Evolutionary conservation across 2,113 vertebrate genomes (phyloP).

Genomic region (Gymnogyps californianus): DNA sequence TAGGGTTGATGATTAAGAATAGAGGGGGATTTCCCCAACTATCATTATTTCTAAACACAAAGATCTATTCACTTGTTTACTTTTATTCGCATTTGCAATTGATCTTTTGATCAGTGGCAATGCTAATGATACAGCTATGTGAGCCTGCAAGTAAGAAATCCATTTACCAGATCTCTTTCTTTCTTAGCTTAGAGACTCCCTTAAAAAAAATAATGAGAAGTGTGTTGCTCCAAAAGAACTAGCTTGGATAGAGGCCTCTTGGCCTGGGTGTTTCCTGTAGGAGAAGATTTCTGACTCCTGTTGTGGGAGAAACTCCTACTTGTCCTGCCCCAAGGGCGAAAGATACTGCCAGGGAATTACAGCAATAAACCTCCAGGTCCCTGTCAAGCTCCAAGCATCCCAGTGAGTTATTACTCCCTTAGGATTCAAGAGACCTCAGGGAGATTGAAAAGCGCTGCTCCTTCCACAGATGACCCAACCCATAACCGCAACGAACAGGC

Average conservation of each 20-base stretch:
- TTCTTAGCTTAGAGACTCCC: neutral
- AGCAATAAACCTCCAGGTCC: conserved; percentile 5
- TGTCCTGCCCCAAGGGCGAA: neutral
- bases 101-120: neutral
- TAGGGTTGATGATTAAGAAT: neutral
- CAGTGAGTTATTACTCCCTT: conserved; percentile 2
- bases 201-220: neutral
- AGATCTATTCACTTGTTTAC: neutral
- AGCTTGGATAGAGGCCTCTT: neutral
- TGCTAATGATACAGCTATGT: neutral
- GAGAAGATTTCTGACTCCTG: conserved; percentile 23
- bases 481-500: neutral
- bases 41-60: neutral
- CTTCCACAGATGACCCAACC: neutral
- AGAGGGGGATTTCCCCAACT: neutral
- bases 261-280: neutral
- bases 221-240: neutral
- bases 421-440: neutral
- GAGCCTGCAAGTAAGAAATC: neutral
- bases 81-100: neutral
- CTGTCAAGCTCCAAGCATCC: conserved; percentile 2
- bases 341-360: conserved; percentile 32
- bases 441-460: neutral
- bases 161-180: neutral
- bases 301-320: conserved; percentile 14